Evolutionary conservation across 2,888 invertebrate genomes (phyloP), one percentile per base, ranked within the genome.

Genomic region (Cataglyphis cursor): DNA sequence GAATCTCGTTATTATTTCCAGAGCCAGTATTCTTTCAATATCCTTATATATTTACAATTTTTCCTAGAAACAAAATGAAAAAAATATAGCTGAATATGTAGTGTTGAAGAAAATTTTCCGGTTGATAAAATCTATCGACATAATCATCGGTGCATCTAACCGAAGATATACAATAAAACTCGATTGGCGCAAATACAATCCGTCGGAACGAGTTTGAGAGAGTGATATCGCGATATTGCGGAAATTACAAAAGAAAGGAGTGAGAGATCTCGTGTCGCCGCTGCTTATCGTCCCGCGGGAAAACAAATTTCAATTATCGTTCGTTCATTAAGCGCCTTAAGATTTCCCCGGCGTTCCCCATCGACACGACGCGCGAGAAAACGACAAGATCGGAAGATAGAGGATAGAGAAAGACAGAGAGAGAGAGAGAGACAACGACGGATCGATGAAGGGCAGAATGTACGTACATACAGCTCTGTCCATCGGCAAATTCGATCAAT

Each of bases 291-390:
- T 41, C 24, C n/a, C 66, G n/a, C 54, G 66, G 12, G 54, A 48
- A 64, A 81, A 87, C 51, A 81, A 84, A 83, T 86, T 87, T 81
- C 73, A 84, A 86, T 83, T 82, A 83, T 81, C 87, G 51, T 66
- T 64, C 31, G 65, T 80, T 88, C 81, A 68, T 82, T 83, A 72
- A 74, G 31, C 21, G 57, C 51, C 59, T 57, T 51, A 57, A 57
- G 9, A 21, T 6, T 10, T 18, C 18, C n/a, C 18, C 65, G 18
- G 21, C 38, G 31, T 51, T 51, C 3, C 24, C 3, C 24, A 44
- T 41, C 59, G 62, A 41, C 73, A 59, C 31, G 41, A 38, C 44
- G 78, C 65, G 57, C 64, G n/a, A n/a, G 51, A n/a, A 8, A 68
- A 76, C 41, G 38, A 78, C 51, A 59, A 68, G 48, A 12, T 1